Evolutionary conservation across 1,140 invertebrate species (phyloP).

Genomic region (Drosophila erecta): DNA sequence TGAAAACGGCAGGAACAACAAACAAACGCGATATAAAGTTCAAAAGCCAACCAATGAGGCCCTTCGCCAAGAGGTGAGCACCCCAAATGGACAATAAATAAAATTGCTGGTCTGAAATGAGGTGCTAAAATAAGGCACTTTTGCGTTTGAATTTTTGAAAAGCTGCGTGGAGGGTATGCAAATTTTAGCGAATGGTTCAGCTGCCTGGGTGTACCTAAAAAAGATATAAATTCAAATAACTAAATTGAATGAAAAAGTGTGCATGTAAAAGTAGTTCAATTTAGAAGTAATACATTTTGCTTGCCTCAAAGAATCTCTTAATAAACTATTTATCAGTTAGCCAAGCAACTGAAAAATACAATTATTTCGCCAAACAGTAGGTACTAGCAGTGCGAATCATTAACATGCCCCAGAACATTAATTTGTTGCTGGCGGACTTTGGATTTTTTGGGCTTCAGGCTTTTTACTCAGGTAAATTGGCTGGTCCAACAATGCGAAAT

Average conservation of each 20-base stretch:
- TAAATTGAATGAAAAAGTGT: too few species aligned
- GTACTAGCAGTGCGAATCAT: not conserved
- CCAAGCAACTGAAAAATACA: too few species aligned
- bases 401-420: not conserved
- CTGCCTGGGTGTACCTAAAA: too few species aligned
- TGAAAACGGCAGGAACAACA: slow-evolving; percentile 28
- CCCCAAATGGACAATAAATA: slow-evolving; percentile 54
- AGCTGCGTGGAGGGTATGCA: not conserved
- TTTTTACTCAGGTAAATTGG: slow-evolving; percentile 27
- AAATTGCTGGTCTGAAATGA: slow-evolving; percentile 39
- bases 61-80: slow-evolving; percentile 10
- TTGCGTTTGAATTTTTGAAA: slow-evolving; percentile 24
- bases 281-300: too few species aligned
- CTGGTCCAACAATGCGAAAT: slow-evolving; percentile 38
- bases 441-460: not conserved
- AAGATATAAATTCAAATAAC: not conserved
- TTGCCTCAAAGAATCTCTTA: too few species aligned
- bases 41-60: slow-evolving; percentile 28
- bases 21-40: slow-evolving; percentile 42
- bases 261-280: too few species aligned
- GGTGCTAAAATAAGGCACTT: slow-evolving; percentile 34
- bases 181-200: not conserved
- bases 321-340: too few species aligned
- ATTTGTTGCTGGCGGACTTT: slow-evolving; percentile 11
- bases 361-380: not conserved